Base-by-base conservation (phyloP, 2,888 invertebrate species). In the Strigamia maritima region DNA sequence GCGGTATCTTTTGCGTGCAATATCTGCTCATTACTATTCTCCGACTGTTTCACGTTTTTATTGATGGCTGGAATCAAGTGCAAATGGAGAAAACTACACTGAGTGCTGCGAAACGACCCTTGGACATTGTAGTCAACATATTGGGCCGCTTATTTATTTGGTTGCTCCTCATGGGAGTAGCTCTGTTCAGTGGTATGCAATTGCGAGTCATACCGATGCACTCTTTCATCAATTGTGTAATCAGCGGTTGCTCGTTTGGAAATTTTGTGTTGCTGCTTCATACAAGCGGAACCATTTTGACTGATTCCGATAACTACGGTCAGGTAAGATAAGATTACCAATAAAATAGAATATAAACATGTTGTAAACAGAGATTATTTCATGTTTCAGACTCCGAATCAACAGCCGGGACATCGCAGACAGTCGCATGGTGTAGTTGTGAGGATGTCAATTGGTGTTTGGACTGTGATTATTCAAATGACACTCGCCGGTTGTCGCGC, bases 1-100 rank as follows among this genome's bases (percentile, higher is more conserved):
- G 77, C 77, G 77, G 77, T n/a, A 28, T 77, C n/a, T 77, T 40
- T 28, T 77, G 44, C 24, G 44, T 77, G 14, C 77, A 77, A 28
- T 77, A 77, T 19, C 24, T 77, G 12, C 19, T 77, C 12, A 22
- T 49, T 12, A 2, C 49, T 14, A 44, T 40, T 24, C 28, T 77
- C 0, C 28, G 49, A 8, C 10, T 49, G 8, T 24, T 44, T 49
- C 77, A 77, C 49, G n/a, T 24, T n/a, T 77, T 77, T 24, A 28
- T 77, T 22, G 77, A 77, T 16, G 77, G 54, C 22, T 77, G 77
- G 77, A 77, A 77, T 28, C 28, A 77, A 19, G 49, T 77, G 38
- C 22, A 77, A 49, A 22, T 49, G 54, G 22, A 40, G 24, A 38
- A 24, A 28, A 44, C 19, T 1, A 26, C 44, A 2, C 28, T 77